Conservation (phyloP, 2,888 invertebrate species). For the Hypsopygia costalis region DNA sequence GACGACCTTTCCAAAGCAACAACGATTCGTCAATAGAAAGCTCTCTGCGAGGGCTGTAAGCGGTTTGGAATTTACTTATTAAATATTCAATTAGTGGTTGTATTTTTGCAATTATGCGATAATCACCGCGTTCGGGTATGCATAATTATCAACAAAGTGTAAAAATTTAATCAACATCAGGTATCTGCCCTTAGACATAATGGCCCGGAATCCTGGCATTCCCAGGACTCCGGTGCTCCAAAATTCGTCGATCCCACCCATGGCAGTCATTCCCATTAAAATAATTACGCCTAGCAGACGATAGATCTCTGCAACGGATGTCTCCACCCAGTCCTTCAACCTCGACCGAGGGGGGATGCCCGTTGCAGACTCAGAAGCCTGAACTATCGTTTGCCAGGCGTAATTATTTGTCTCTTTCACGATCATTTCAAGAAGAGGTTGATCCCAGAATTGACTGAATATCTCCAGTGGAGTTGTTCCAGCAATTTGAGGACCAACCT, state of each 20-base stretch:
- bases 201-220: conserved; percentile 13
- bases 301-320: no score
- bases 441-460: no score
- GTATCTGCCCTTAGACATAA: conserved; percentile 14
- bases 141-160: conserved; percentile 17
- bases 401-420: no score
- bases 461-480: no score
- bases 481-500: no score
- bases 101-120: conserved; percentile 15
- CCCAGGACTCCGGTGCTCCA: conserved; percentile 14
- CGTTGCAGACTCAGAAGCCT: no score
- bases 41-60: conserved; percentile 12
- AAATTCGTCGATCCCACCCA: conserved; percentile 13
- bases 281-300: no score
- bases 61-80: conserved; percentile 10
- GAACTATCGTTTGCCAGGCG: no score
- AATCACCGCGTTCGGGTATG: not conserved
- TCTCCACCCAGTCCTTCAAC: no score
- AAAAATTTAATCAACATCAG: conserved; percentile 13
- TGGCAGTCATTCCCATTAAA: conserved; percentile 6
- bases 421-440: no score
- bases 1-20: conserved; percentile 25
- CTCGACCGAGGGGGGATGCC: no score
- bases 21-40: conserved; percentile 25
- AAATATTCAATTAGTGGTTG: conserved; percentile 11